phyloP scores from a whole-genome alignment of 1,140 invertebrate species.

The Euwallacea fornicatus region DNA sequence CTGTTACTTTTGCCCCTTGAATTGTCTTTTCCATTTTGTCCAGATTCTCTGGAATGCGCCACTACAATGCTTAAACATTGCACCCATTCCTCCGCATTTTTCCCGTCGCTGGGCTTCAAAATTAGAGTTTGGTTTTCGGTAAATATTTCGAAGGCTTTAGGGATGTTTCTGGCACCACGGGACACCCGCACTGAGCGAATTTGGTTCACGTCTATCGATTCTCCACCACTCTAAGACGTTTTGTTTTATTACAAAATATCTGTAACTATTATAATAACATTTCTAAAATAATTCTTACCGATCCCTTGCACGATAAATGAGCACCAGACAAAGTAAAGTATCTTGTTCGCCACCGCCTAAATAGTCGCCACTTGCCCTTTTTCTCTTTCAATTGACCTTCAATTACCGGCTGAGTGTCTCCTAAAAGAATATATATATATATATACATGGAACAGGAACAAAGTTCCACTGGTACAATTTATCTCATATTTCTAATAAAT shows the following conservation, averaged over 20 bases:
- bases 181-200: conserved; percentile 90
- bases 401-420: conserved; percentile 73
- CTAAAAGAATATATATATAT: conserved; percentile 39
- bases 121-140: conserved; percentile 89
- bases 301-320: conserved; percentile 84
- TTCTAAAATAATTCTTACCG: conserved; percentile 58
- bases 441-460: background rate
- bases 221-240: conserved; percentile 64
- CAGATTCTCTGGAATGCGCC: conserved; percentile 74
- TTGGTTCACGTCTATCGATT: conserved; percentile 84
- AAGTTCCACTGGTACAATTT: background rate
- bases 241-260: conserved; percentile 10
- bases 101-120: conserved; percentile 91
- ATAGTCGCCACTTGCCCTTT: conserved; percentile 89
- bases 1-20: conserved; percentile 64
- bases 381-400: conserved; percentile 94
- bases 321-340: conserved; percentile 93
- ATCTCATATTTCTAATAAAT: background rate
- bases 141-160: conserved; percentile 95
- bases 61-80: conserved; percentile 87
- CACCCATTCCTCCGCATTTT: conserved; percentile 93
- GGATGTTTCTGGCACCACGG: conserved; percentile 81
- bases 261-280: background rate
- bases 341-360: conserved; percentile 86
- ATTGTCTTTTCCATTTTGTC: conserved; percentile 50